A percentile compares a stretch with the other conserved stretches of the same genome.
Conservation (phyloP, 2,113 vertebrate species). For the Zosterops lateralis region DNA sequence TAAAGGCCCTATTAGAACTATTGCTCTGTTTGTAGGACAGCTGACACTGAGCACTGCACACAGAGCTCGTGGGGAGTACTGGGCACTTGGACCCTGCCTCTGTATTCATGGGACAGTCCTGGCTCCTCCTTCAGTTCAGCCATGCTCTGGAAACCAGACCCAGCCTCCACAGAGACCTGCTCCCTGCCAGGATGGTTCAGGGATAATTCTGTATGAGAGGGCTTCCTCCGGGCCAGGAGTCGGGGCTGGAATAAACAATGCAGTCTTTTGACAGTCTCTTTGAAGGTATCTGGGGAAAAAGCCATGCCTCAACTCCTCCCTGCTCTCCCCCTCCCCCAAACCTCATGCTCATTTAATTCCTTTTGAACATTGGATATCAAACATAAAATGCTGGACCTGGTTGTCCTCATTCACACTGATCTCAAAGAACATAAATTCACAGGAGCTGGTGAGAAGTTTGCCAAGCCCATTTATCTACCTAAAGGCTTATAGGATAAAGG, state of each 20-base stretch:
- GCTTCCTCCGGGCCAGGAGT: background rate
- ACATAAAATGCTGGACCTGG: background rate
- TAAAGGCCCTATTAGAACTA: background rate
- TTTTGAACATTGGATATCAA: background rate
- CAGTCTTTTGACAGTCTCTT: background rate
- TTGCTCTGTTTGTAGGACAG: background rate
- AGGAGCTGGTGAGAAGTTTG: background rate
- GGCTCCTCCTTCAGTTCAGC: background rate
- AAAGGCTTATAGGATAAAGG: background rate
- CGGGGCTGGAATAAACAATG: background rate
- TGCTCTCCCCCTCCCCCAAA: fast-evolving
- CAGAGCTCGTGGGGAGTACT: background rate
- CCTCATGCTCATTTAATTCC: background rate
- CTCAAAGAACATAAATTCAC: background rate
- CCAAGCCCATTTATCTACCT: background rate
- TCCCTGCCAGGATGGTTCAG: background rate
- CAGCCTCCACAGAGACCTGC: fast-evolving
- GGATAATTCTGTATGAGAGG: background rate
- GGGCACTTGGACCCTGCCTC: background rate
- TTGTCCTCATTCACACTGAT: background rate
- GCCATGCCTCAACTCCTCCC: background rate
- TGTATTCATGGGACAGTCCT: background rate
- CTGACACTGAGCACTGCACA: background rate
- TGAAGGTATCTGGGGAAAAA: background rate
- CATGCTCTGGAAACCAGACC: background rate